Evolutionary conservation across 2,113 vertebrate genomes (phyloP), one percentile per base, ranked within the genome.

Genomic region (Silurus asotus): DNA sequence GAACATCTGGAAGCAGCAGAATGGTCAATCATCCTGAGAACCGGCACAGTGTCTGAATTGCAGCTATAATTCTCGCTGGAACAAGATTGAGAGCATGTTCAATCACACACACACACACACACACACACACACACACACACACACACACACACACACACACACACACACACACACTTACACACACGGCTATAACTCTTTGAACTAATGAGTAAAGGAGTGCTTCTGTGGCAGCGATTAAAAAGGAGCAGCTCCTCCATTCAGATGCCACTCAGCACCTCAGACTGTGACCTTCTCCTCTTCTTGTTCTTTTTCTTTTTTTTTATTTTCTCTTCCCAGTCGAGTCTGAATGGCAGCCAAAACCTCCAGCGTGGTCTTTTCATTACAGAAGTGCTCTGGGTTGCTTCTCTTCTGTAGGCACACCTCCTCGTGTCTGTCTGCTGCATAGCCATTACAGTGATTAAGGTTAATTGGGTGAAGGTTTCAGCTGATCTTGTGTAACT

Each of bases 41-140:
- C 28, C 61, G 56, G 88, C 45, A 55, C 78, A 58, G 56, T 59
- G 67, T 82, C 67, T 80, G 77, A 77, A 82, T 48, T 81, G 84
- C 77, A 51, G 64, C 88, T 74, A 87, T 89, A 89, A 87, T 81
- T 89, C 85, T 87, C 55, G 25, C 74, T 64, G 86, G 78, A 89
- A 87, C 85, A 89, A 82, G 88, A 87, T 88, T 88, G 76, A 86
- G 76, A 88, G 76, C 88, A 86, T 88, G 88, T n/a, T 86, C 84
- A 56, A 56, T 56, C 11, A 5, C 7, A 49, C 67, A 59, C 53
- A 51, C 45, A 82, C 81, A 82, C 58, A 49, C 79, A 81, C 58
- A 59, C 53, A 80, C 78, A 51, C 65, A 83, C 81, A 70, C 81
- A 83, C 65, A 56, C 81, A 83, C 58, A n/a, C 81, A 82, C 58